Percentiles rank a stretch among this genome's conserved stretches.
These are phyloP conservation scores for Troglohyphantes excavatus DNA, from an alignment of 2,888 invertebrate species.

Conservation along the genomic window DNA sequence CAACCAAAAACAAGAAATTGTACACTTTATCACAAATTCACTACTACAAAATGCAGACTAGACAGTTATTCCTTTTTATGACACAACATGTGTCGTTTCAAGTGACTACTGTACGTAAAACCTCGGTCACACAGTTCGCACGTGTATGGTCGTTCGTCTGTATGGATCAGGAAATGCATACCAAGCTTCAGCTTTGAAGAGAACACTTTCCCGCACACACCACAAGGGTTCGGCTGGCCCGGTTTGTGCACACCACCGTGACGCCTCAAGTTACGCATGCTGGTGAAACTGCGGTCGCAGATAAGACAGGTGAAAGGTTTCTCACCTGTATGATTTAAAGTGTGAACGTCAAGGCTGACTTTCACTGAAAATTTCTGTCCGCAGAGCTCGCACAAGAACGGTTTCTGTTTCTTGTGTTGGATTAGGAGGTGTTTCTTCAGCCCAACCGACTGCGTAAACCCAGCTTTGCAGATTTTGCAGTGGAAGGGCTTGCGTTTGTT, in stretches of 20 bases:
- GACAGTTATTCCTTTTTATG: slow-evolving; percentile 43
- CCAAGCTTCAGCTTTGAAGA: slow-evolving; percentile 38
- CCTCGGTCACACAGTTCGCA: slow-evolving; percentile 55
- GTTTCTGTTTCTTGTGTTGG: slow-evolving; percentile 49
- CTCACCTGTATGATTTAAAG: slow-evolving; percentile 43
- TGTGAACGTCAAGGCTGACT: slow-evolving; percentile 32
- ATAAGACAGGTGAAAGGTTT: slow-evolving; percentile 51
- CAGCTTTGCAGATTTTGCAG: slow-evolving; percentile 50
- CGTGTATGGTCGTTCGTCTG: slow-evolving; percentile 59
- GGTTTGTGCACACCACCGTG: slow-evolving; percentile 62
- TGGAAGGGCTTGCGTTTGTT: slow-evolving; percentile 46
- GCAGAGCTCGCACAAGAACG: slow-evolving; percentile 44
- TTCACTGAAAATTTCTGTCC: slow-evolving; percentile 33
- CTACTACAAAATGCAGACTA: no score
- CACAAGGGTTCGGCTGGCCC: slow-evolving; percentile 44
- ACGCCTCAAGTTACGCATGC: slow-evolving; percentile 35
- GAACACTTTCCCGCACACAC: slow-evolving; percentile 68
- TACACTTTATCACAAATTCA: no score
- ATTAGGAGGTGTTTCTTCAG: slow-evolving; percentile 55
- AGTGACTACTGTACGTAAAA: slow-evolving; percentile 70
- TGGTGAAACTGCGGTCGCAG: slow-evolving; percentile 52
- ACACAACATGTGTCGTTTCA: slow-evolving; percentile 58
- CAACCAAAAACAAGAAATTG: no score
- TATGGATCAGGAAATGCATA: slow-evolving; percentile 55
- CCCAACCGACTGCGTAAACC: slow-evolving; percentile 60